Conservation (phyloP, 2,797 vertebrate species). For the Pseudocheirus occidentalis region DNA sequence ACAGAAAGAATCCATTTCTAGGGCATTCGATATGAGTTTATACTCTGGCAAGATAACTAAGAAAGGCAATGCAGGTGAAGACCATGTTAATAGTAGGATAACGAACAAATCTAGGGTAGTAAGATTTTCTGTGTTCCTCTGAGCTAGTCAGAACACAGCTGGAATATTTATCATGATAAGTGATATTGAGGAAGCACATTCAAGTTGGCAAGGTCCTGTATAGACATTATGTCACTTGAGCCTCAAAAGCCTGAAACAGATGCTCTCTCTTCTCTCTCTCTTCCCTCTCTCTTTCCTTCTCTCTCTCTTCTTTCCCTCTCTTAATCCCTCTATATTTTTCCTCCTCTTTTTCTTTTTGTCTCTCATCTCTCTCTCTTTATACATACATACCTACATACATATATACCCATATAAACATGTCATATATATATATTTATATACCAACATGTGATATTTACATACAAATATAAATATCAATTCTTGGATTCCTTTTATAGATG, state of each 20-base stretch:
- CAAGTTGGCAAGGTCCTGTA: neutral
- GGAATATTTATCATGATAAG: neutral
- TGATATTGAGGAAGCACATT: neutral
- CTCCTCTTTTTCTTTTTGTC: no score
- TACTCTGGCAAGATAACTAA: neutral
- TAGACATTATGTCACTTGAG: neutral
- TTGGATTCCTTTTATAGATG: neutral
- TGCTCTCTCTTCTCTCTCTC: neutral
- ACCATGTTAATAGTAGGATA: neutral
- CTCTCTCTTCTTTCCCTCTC: no score
- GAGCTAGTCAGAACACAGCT: neutral
- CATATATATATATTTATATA: neutral
- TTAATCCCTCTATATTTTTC: no score
- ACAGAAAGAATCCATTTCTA: neutral
- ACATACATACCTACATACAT: no score
- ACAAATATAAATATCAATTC: neutral
- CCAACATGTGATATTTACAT: neutral
- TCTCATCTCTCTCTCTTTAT: no score
- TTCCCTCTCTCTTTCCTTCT: no score
- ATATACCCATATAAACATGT: neutral
- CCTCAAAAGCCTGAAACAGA: neutral
- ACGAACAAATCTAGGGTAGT: neutral
- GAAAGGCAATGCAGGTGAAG: neutral
- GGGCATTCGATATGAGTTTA: neutral
- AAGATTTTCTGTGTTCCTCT: neutral